phyloP scores from a whole-genome alignment of 2,113 vertebrate species.

The Phaethornis superciliosus region DNA sequence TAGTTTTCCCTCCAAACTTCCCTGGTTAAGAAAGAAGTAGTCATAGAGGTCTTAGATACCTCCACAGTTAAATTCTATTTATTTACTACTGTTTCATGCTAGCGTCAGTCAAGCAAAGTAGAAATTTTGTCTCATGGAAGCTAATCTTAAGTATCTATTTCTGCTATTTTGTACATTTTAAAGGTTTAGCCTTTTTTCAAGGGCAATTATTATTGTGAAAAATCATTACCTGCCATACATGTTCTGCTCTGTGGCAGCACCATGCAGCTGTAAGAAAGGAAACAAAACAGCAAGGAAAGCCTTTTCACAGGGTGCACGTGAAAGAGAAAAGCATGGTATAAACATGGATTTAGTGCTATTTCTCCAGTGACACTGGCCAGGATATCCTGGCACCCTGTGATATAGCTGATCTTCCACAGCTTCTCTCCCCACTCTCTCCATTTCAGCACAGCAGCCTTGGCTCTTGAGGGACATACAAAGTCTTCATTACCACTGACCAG shows the following conservation, averaged over 20 bases:
- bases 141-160: neutral
- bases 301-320: rapidly evolving
- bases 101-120: neutral
- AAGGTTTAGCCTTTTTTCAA: neutral
- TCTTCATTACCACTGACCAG: neutral
- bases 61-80: neutral
- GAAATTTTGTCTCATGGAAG: neutral
- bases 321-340: neutral
- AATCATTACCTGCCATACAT: neutral
- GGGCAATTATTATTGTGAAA: neutral
- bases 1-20: neutral
- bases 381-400: no score
- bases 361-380: neutral
- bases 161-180: neutral
- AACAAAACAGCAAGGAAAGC: neutral
- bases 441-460: neutral
- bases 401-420: neutral
- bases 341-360: neutral
- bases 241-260: neutral
- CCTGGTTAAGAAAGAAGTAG: neutral
- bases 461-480: neutral
- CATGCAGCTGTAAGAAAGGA: neutral
- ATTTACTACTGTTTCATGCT: neutral
- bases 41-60: neutral
- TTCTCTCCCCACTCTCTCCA: neutral